Conservation (phyloP, 2,797 vertebrate species). For the Squalus acanthias region DNA sequence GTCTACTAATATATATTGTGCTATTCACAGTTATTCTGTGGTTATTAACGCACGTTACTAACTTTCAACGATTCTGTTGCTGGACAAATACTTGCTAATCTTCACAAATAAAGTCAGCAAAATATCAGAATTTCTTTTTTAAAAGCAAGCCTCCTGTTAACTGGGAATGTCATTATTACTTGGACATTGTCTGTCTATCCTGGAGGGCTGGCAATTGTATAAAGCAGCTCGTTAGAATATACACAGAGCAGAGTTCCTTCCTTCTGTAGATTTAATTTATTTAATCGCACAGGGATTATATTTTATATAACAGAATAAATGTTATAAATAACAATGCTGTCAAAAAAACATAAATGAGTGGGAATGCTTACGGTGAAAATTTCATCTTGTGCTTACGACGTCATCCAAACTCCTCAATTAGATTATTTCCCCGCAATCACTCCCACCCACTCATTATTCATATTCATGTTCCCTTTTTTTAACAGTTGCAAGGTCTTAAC, state of each 20-base stretch:
- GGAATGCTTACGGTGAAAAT: not conserved
- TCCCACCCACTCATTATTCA: conserved; percentile 11
- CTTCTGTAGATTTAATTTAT: not conserved
- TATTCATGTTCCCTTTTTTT: conserved; percentile 23
- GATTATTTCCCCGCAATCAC: not conserved
- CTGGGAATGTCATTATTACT: not conserved
- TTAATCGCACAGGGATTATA: not conserved
- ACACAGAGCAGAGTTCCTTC: not conserved
- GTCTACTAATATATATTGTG: not conserved
- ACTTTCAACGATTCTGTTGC: not conserved
- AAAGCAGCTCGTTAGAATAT: not conserved
- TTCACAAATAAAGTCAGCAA: not conserved
- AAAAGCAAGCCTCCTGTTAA: not conserved
- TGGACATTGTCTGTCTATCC: not conserved
- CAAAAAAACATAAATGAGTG: not conserved
- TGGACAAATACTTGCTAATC: not conserved
- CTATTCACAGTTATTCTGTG: not conserved
- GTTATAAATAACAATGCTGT: not conserved
- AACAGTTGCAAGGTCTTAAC: not conserved
- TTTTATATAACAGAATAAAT: not conserved
- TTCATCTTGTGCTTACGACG: not conserved
- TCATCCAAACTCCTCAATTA: conserved; percentile 12
- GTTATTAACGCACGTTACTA: not conserved
- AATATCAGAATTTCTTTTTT: not conserved
- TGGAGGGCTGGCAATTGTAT: not conserved